Conservation (phyloP, 2,797 vertebrate genomes). For the Anableps anableps region DNA sequence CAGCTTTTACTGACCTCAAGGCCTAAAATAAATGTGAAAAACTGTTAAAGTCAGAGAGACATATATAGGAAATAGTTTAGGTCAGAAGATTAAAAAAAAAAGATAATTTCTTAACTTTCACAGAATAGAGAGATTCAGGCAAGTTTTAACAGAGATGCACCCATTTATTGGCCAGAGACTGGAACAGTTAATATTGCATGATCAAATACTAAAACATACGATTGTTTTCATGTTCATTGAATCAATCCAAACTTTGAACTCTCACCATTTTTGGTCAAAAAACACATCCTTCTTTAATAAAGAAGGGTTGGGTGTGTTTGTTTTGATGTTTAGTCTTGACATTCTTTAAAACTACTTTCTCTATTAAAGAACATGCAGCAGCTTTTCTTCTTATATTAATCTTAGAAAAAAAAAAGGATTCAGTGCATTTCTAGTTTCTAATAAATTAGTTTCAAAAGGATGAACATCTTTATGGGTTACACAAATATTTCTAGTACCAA, state of each 20-base stretch:
- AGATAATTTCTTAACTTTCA: background rate
- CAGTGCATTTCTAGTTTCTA: background rate
- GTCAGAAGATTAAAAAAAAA: no score
- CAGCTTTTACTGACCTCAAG: conserved; percentile 27
- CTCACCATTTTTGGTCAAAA: background rate
- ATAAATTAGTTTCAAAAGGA: background rate
- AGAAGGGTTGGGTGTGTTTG: background rate
- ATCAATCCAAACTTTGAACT: background rate
- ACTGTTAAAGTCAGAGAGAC: conserved; percentile 4
- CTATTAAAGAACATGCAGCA: background rate
- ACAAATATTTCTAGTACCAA: background rate
- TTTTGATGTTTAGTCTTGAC: background rate
- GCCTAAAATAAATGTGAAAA: conserved; percentile 12
- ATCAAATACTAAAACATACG: background rate
- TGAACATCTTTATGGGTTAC: background rate
- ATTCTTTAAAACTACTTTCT: background rate
- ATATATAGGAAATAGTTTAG: background rate
- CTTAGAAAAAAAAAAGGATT: background rate
- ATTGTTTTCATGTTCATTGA: background rate
- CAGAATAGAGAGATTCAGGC: background rate
- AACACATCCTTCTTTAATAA: background rate
- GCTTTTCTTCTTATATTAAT: background rate
- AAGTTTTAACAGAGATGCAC: background rate
- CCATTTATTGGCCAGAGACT: background rate
- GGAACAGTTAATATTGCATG: background rate